These are phyloP conservation scores for Solenodon paradoxus DNA, from an alignment of 2,113 vertebrate genomes.

Conservation along the genomic window DNA sequence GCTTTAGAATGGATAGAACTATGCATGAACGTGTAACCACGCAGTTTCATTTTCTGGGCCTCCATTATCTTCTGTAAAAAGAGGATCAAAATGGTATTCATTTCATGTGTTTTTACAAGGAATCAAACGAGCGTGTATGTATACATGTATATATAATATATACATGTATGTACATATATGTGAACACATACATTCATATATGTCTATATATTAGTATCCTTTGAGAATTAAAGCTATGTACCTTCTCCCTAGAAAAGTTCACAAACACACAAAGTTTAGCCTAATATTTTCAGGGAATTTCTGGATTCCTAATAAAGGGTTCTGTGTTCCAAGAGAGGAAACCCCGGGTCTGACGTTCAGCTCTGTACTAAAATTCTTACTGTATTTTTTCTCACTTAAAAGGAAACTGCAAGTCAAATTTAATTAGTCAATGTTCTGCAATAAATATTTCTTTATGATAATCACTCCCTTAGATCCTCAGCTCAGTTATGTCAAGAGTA, in stretches of 20 bases:
- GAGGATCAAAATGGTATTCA: neutral
- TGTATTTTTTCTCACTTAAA: conserved; percentile 24
- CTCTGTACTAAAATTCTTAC: neutral
- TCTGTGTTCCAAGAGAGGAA: neutral
- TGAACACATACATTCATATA: too few relatives aligned
- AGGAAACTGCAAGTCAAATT: neutral
- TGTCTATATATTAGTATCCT: neutral
- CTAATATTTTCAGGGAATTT: neutral
- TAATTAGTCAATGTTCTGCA: neutral
- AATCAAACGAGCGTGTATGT: neutral
- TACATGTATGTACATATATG: neutral
- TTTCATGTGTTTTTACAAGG: neutral
- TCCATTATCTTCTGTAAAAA: neutral
- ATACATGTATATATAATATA: neutral
- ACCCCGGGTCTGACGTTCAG: neutral
- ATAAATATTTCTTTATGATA: neutral
- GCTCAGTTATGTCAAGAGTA: neutral
- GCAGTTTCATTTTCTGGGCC: too few relatives aligned
- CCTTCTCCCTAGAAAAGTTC: neutral
- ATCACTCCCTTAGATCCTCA: neutral
- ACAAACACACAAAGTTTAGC: neutral
- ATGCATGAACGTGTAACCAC: neutral
- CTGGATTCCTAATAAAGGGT: neutral
- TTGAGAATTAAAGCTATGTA: neutral
- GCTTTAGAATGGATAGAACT: neutral